Evolutionary conservation across 2,113 vertebrate species (phyloP).

Genomic region (Zeus faber): DNA sequence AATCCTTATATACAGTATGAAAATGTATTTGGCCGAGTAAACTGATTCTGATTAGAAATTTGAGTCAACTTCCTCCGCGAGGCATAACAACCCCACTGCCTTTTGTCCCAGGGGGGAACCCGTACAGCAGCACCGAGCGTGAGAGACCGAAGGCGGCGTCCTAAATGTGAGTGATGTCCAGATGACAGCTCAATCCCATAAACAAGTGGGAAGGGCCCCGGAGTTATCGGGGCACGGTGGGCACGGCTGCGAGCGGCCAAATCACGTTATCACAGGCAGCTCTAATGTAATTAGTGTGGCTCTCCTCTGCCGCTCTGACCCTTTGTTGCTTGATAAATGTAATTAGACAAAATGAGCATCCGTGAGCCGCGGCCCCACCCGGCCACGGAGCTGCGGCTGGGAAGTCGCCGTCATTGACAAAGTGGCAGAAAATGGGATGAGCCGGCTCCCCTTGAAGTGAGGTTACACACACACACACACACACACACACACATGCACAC

Average conservation of each 20-base stretch:
- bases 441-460: conserved; percentile 2
- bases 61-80: too few species aligned
- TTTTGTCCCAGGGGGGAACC: too few species aligned
- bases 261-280: conserved; percentile 23
- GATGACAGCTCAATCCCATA: conserved; percentile 36
- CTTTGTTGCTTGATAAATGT: conserved; percentile 22
- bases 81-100: too few species aligned
- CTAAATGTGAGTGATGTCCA: conserved; percentile 26
- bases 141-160: conserved; percentile 2
- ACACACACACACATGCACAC: conserved; percentile 9
- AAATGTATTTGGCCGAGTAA: too few species aligned
- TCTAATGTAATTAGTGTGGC: conserved; percentile 42
- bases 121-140: too few species aligned
- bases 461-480: conserved; percentile 6
- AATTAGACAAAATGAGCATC: conserved; percentile 28
- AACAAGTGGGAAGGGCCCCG: conserved; percentile 19
- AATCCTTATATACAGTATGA: too few species aligned
- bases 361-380: too few species aligned
- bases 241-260: not conserved
- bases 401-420: conserved; percentile 3
- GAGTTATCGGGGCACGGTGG: not conserved
- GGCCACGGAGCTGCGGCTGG: not conserved
- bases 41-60: too few species aligned
- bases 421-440: conserved; percentile 12
- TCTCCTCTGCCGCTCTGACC: conserved; percentile 5